These are phyloP conservation scores for Octopus sinensis DNA, from an alignment of 1,140 invertebrate genomes.

Conservation along the genomic window DNA sequence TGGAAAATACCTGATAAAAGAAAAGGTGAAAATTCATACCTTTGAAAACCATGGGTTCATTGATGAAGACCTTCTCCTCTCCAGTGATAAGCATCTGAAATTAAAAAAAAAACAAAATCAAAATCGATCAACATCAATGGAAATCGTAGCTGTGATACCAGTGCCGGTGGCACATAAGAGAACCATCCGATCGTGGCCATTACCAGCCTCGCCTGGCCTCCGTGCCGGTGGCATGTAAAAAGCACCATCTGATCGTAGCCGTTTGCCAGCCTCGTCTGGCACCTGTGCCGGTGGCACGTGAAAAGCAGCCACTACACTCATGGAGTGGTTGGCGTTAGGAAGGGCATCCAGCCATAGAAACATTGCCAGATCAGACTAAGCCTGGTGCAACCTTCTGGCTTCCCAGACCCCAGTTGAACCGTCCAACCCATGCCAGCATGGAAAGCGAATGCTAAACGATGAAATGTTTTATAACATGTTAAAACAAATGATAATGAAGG, in stretches of 20 bases:
- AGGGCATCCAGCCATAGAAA: too few species aligned
- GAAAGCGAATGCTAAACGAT: too few species aligned
- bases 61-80: background rate
- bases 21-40: background rate
- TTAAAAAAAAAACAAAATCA: background rate
- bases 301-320: too few species aligned
- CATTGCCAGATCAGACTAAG: too few species aligned
- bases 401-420: too few species aligned
- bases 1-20: background rate
- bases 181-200: background rate
- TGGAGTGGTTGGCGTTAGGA: too few species aligned
- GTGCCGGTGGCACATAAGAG: background rate
- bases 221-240: background rate
- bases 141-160: background rate
- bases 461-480: too few species aligned
- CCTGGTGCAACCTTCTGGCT: too few species aligned
- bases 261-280: background rate
- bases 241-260: background rate
- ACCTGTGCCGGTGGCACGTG: too few species aligned
- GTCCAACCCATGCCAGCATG: too few species aligned
- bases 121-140: background rate
- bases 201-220: background rate
- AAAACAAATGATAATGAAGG: too few species aligned
- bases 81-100: background rate
- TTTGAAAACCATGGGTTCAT: background rate